Conservation (phyloP, 2,888 invertebrate genomes). For the Cabera pusaria region DNA sequence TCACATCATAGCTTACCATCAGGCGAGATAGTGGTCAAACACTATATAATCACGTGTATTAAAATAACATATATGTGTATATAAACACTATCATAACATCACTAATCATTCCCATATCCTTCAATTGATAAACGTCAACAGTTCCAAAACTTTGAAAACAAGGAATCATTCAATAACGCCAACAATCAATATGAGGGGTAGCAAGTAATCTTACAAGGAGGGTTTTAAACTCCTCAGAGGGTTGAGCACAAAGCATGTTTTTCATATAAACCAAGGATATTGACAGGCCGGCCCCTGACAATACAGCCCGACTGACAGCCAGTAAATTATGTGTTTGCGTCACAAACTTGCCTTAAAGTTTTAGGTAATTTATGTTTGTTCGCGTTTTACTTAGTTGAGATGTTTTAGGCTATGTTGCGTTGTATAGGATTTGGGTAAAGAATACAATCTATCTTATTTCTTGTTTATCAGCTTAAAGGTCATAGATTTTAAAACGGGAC, state of each 20-base stretch:
- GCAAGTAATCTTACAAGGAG: slow-evolving; percentile 44
- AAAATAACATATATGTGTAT: too few relatives aligned
- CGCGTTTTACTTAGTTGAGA: slow-evolving; percentile 22
- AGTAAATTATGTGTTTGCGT: slow-evolving; percentile 38
- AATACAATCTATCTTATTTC: slow-evolving; percentile 24
- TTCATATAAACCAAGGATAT: slow-evolving; percentile 36
- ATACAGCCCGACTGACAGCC: slow-evolving; percentile 30
- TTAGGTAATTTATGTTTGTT: slow-evolving; percentile 33
- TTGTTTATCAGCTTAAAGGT: too few relatives aligned
- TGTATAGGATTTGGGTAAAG: slow-evolving; percentile 7
- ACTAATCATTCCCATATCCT: too few relatives aligned
- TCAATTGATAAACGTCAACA: too few relatives aligned
- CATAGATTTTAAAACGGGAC: too few relatives aligned
- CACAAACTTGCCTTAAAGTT: slow-evolving; percentile 19
- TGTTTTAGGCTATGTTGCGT: too few relatives aligned
- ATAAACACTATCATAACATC: too few relatives aligned
- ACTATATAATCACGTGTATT: too few relatives aligned
- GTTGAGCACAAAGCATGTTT: slow-evolving; percentile 41
- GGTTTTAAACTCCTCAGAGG: slow-evolving; percentile 48
- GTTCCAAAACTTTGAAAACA: slow-evolving; percentile 18
- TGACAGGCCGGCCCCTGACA: slow-evolving; percentile 24
- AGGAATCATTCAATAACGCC: slow-evolving; percentile 24
- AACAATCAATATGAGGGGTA: slow-evolving; percentile 40
- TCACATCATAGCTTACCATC: too few relatives aligned
- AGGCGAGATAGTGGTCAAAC: too few relatives aligned